Evolutionary conservation across 30 jellyfish, hydroid and myxozoan genomes (phyloP), one percentile per base, ranked within the genome.

Genomic region (Phacellophora camtschatica): DNA sequence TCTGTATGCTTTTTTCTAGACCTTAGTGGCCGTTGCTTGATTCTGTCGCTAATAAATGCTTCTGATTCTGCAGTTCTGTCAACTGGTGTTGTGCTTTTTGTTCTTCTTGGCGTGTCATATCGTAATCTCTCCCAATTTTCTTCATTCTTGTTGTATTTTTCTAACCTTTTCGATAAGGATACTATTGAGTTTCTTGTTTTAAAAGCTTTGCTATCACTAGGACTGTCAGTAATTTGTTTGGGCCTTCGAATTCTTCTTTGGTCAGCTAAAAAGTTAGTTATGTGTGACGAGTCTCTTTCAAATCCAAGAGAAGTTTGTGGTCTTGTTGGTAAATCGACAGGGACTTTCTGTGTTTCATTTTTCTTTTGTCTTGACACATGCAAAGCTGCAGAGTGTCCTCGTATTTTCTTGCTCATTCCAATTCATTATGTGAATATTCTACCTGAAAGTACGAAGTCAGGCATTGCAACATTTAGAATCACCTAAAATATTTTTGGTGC

Each of bases 251-350:
- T 56, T 45, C 25, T 73, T 41, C 4, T 35, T 4, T 49, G 70
- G 29, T 24, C 76, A 0, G 34, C 37, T 25, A 43, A 32, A 37
- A 79, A 65, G 33, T 34, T 51, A 2, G 61, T 43, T 22, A 79
- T 16, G 10, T 63, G 57, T 1, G 90, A 70, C 1, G 55, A 11
- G 25, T 79, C 90, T 31, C 90, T 55, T 27, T 79, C 90, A 35
- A 79, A 79, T n/a, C 90, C 90, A 19, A 79, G 90, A 0, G 90
- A 79, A 12, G 90, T 79, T 46, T 79, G 81, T 11, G 90, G 90
- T 16, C 90, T 34, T 6, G 53, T 29, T 31, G 86, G 61, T 36
- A 42, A 25, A 0, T 49, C 4, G 2, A 46, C 41, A 19, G 16
- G 0, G 11, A 43, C 20, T 55, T 18, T 42, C 5, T 13, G 43